These are phyloP conservation scores for Aphelenchoides besseyi DNA, from an alignment of 1,140 invertebrate species.

Conservation along the genomic window DNA sequence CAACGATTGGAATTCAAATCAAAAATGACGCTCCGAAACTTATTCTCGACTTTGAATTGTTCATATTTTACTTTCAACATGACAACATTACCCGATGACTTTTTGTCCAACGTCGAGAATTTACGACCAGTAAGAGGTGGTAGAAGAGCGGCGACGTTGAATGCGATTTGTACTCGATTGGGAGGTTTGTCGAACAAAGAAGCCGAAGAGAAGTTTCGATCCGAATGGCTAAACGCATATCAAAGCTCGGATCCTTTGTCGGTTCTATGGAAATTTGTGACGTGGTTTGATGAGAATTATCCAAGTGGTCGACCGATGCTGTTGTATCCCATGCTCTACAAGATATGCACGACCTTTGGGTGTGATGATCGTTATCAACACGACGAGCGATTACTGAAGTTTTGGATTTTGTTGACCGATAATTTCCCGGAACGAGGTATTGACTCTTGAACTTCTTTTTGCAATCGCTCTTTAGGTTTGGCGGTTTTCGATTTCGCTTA, in stretches of 20 bases:
- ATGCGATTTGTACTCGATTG: conserved; percentile 16
- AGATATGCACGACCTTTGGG: conserved; percentile 41
- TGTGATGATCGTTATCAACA: conserved; percentile 38
- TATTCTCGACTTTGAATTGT: no score
- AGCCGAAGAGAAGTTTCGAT: conserved; percentile 43
- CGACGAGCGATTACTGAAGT: conserved; percentile 44
- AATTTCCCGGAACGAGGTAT: conserved; percentile 31
- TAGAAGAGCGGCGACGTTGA: conserved; percentile 38
- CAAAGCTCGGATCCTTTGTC: conserved; percentile 26
- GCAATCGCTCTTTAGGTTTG: conserved; percentile 18
- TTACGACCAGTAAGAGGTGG: conserved; percentile 38
- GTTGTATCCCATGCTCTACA: conserved; percentile 44
- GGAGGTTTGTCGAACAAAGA: conserved; percentile 28
- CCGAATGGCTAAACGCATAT: conserved; percentile 33
- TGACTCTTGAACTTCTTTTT: background rate
- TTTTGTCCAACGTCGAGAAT: conserved; percentile 49
- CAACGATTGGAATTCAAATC: no score
- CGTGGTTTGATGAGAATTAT: conserved; percentile 47
- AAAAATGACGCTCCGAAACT: no score
- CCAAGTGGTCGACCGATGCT: conserved; percentile 39
- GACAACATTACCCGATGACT: conserved; percentile 27
- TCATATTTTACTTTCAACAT: no score
- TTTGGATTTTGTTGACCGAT: conserved; percentile 41
- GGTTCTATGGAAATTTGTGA: conserved; percentile 28
- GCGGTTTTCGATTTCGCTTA: conserved; percentile 50